phyloP scores from a whole-genome alignment of 2,888 invertebrate genomes.

The Dicroscelio sp. region DNA sequence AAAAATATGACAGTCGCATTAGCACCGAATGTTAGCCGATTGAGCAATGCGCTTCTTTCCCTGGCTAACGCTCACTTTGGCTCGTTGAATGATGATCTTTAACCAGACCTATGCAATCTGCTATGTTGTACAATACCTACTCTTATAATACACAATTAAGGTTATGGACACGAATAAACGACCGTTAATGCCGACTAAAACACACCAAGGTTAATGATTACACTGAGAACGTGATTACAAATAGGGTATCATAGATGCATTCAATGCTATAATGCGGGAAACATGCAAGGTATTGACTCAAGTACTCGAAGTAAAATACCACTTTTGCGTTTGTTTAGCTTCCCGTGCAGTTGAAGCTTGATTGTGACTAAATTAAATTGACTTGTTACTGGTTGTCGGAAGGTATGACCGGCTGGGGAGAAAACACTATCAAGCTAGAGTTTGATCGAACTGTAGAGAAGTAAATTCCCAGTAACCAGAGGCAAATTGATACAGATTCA shows the following conservation, averaged over 20 bases:
- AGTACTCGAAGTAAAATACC: too few species aligned
- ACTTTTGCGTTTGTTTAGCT: too few species aligned
- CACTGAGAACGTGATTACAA: conserved; percentile 88
- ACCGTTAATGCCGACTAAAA: conserved; percentile 90
- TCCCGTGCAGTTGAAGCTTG: too few species aligned
- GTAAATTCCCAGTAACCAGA: too few species aligned
- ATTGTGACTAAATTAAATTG: too few species aligned
- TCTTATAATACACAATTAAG: conserved; percentile 78
- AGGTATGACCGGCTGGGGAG: too few species aligned
- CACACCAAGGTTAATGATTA: conserved; percentile 89
- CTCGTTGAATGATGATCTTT: conserved; percentile 77
- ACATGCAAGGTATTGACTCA: too few species aligned
- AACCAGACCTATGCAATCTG: conserved; percentile 81
- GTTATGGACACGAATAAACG: conserved; percentile 88
- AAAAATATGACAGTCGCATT: conserved; percentile 81
- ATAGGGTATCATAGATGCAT: conserved; percentile 83
- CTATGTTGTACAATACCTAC: conserved; percentile 77
- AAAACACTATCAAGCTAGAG: too few species aligned
- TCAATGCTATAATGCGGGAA: too few species aligned
- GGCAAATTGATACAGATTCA: too few species aligned
- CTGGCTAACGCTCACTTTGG: conserved; percentile 78
- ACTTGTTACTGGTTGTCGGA: too few species aligned
- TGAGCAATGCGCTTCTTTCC: conserved; percentile 77
- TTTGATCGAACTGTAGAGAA: too few species aligned
- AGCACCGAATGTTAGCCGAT: conserved; percentile 79